Base-by-base conservation (phyloP, 2,113 vertebrate genomes). In the Calidris pugnax region DNA sequence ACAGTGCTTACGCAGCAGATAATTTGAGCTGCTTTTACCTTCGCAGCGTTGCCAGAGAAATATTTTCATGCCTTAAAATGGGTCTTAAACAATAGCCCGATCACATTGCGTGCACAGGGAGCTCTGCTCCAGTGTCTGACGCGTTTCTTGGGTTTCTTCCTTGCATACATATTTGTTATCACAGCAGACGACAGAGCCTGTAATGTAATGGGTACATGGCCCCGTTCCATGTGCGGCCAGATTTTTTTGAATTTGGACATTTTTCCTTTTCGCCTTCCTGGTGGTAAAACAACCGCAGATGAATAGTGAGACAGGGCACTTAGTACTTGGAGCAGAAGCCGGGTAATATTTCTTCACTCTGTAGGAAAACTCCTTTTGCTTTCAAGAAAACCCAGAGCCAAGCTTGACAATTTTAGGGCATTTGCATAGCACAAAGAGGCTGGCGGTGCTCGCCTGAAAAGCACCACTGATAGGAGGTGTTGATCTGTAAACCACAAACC, bases 1-100 rank as follows among this genome's bases (percentile, higher is more conserved):
- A 48, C 28, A 33, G 48, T 94, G 93, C 94, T 97, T 95, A 94
- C 74, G 62, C 86, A 92, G 95, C 90, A 96, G 85, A 88, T 86
- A 78, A 96, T 92, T 39, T 78, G 76, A 94, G 76, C 82, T 95
- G 90, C 2, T 80, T 93, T 85, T 93, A 80, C 87, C 87, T 88
- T 94, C 7, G 2, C 62, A 66, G 57, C 1, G 0, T 75, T 87
- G 81, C 78, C 75, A 83, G 82, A 55, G 78, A 91, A 88, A 76
- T 90, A 95, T 90, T 91, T 95, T 90, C 75, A 63, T 82, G 26
- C 50, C 33, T 55, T 94, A 37, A 37, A 83, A 76, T 0, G 4
- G 55, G 20, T 56, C 82, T 88, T 88, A 83, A 90, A 85, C 92
- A 96, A 91, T 74, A 90, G 57, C 59, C 67, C 0, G 3, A 71